phyloP scores from a whole-genome alignment of 2,113 vertebrate genomes.

The Coracopsis vasa region DNA sequence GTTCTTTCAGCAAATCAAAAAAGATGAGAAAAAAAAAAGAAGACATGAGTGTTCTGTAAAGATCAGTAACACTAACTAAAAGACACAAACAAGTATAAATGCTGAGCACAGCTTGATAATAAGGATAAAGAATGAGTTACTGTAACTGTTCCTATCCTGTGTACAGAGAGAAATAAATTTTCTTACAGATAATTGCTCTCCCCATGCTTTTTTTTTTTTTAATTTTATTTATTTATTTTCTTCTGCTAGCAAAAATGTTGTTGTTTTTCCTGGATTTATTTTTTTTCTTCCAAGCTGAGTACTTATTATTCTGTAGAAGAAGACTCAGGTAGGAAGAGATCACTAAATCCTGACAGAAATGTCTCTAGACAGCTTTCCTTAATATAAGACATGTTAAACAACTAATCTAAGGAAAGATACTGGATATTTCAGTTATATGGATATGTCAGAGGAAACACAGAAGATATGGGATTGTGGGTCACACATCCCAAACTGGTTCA shows the following conservation, averaged over 20 bases:
- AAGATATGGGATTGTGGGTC: accelerated
- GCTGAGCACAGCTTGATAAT: not conserved
- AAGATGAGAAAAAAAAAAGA: not conserved
- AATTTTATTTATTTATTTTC: not conserved
- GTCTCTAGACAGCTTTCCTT: not conserved
- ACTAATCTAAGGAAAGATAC: not conserved
- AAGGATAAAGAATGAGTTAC: not conserved
- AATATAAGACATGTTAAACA: not conserved
- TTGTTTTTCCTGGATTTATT: not conserved
- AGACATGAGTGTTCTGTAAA: not conserved
- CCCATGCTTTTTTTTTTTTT: too few species aligned
- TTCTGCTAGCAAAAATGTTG: not conserved
- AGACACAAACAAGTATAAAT: not conserved
- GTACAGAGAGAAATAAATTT: not conserved
- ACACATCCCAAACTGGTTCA: not conserved
- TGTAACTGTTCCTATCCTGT: not conserved
- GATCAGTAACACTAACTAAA: not conserved
- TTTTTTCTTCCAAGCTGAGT: not conserved
- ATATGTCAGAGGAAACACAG: not conserved
- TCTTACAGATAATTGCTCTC: not conserved
- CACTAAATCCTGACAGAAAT: not conserved
- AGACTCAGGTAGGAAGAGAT: not conserved
- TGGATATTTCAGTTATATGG: not conserved
- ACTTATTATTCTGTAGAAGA: not conserved
- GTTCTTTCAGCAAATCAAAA: not conserved